phyloP scores from a whole-genome alignment of 2,888 invertebrate genomes.

The Cistogaster globosa region DNA sequence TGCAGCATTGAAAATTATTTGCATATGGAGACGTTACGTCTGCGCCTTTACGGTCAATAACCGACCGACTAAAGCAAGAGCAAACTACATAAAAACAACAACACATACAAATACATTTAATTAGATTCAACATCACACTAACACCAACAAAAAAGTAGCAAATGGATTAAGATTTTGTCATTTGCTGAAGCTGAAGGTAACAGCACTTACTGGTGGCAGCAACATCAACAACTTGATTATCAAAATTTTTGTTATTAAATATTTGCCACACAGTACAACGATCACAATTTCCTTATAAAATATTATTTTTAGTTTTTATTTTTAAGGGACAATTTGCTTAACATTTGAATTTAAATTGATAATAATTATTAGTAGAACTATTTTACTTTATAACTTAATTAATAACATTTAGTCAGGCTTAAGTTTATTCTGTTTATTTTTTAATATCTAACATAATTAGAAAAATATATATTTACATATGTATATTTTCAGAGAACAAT shows the following conservation, averaged over 20 bases:
- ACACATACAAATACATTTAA: conserved; percentile 21
- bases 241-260: background rate
- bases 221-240: conserved; percentile 20
- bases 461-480: too few relatives aligned
- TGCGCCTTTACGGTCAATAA: conserved; percentile 80
- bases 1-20: conserved; percentile 73
- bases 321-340: too few relatives aligned
- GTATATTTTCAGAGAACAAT: too few relatives aligned
- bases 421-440: too few relatives aligned
- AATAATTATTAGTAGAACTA: too few relatives aligned
- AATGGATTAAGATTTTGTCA: conserved; percentile 30
- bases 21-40: conserved; percentile 78
- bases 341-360: too few relatives aligned
- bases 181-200: conserved; percentile 51
- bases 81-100: conserved; percentile 46
- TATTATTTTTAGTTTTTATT: background rate
- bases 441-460: too few relatives aligned
- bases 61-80: conserved; percentile 79
- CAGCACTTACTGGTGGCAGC: conserved; percentile 35
- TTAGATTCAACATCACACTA: conserved; percentile 1
- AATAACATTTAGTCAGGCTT: too few relatives aligned
- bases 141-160: conserved; percentile 41
- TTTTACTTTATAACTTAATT: too few relatives aligned
- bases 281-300: conserved; percentile 27
- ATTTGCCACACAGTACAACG: background rate